phyloP scores from a whole-genome alignment of 2,113 vertebrate genomes.

The Heterotilapia buettikoferi region DNA sequence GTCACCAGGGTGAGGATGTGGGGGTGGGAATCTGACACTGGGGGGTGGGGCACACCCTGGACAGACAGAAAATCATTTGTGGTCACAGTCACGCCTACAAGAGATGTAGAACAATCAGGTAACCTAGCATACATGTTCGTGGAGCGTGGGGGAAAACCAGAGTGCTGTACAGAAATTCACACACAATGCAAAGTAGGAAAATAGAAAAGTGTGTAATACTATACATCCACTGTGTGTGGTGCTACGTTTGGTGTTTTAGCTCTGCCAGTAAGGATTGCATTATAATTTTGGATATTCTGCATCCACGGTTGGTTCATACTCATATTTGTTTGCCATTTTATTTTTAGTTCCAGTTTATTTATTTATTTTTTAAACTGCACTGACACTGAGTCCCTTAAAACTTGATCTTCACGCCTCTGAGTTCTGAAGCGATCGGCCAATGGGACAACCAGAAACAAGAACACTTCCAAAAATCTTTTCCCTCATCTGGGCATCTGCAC shows the following conservation, averaged over 20 bases:
- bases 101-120: neutral
- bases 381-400: rapidly evolving
- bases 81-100: neutral
- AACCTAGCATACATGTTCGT: neutral
- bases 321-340: neutral
- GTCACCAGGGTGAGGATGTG: neutral
- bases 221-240: neutral
- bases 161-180: neutral
- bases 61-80: neutral
- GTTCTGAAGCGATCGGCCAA: neutral
- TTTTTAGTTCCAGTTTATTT: neutral
- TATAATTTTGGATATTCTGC: neutral
- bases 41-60: neutral
- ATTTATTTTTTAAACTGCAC: neutral
- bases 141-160: neutral
- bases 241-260: neutral
- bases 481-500: neutral
- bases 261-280: neutral
- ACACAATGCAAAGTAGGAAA: neutral
- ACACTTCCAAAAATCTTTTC: rapidly evolving
- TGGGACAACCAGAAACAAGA: neutral
- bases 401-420: neutral
- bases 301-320: rapidly evolving
- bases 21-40: neutral
- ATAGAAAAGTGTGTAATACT: neutral